phyloP scores from a whole-genome alignment of 2,797 vertebrate species.

The Tragelaphus oryx region DNA sequence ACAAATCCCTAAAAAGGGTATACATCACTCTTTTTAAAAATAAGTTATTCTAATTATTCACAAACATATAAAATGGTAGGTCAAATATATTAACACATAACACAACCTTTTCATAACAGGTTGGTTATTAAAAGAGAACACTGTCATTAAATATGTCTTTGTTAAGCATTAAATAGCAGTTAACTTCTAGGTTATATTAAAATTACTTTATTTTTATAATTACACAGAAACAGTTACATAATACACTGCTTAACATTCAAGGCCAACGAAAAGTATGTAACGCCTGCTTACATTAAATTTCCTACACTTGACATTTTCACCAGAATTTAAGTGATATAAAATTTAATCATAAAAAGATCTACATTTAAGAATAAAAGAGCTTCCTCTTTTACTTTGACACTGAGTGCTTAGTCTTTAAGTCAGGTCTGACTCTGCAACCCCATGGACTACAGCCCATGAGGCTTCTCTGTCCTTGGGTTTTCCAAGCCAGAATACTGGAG shows the following conservation, averaged over 20 bases:
- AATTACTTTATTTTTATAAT: not conserved
- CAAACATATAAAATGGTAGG: not conserved
- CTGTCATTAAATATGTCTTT: not conserved
- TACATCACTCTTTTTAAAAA: not conserved
- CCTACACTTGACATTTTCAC: not conserved
- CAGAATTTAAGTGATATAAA: constrained; percentile 28
- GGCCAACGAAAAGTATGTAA: not conserved
- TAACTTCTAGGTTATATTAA: not conserved
- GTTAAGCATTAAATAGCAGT: not conserved
- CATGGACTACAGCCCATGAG: not conserved
- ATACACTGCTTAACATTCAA: not conserved
- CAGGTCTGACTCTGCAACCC: not conserved
- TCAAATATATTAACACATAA: not conserved
- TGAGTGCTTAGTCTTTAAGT: not conserved
- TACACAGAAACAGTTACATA: not conserved
- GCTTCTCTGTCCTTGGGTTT: not conserved
- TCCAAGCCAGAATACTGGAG: not conserved
- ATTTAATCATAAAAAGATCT: not conserved
- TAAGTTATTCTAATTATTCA: not conserved
- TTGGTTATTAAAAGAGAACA: not conserved
- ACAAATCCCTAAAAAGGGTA: not conserved
- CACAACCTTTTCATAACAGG: not conserved
- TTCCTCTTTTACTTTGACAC: not conserved
- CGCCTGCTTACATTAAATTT: not conserved
- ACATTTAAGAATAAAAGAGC: not conserved